These are phyloP conservation scores for Scarus forsteni DNA, from an alignment of 2,797 vertebrate genomes.

Conservation along the genomic window DNA sequence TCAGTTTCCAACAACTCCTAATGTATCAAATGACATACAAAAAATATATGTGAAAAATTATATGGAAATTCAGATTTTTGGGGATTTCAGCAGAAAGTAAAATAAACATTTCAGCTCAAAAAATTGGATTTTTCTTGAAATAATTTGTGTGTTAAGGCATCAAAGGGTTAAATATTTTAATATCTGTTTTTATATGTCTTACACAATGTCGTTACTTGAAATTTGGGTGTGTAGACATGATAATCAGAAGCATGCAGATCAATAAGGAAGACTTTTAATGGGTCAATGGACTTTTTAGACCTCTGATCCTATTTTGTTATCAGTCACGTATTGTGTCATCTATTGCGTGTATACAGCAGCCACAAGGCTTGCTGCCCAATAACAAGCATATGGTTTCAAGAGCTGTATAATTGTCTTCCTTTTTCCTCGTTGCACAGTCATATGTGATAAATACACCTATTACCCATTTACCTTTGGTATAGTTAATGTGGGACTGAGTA, in stretches of 20 bases:
- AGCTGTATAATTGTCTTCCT: neutral
- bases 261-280: neutral
- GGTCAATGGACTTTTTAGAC: neutral
- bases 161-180: no score
- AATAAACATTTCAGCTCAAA: no score
- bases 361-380: neutral
- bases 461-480: constrained; percentile 9
- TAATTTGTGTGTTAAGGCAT: no score
- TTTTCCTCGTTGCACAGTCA: constrained; percentile 44
- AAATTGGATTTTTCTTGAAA: no score
- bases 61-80: no score
- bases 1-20: no score
- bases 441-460: neutral
- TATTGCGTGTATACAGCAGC: constrained; percentile 2
- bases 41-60: no score
- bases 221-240: no score
- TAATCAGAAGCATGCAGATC: neutral
- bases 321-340: neutral
- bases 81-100: no score
- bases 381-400: neutral
- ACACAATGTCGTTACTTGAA: no score
- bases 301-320: constrained; percentile 2
- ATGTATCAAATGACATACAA: no score
- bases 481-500: neutral
- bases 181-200: no score